Evolutionary conservation across 2,888 invertebrate genomes (phyloP), one percentile per base, ranked within the genome.

Genomic region (Leptopilina myrica): DNA sequence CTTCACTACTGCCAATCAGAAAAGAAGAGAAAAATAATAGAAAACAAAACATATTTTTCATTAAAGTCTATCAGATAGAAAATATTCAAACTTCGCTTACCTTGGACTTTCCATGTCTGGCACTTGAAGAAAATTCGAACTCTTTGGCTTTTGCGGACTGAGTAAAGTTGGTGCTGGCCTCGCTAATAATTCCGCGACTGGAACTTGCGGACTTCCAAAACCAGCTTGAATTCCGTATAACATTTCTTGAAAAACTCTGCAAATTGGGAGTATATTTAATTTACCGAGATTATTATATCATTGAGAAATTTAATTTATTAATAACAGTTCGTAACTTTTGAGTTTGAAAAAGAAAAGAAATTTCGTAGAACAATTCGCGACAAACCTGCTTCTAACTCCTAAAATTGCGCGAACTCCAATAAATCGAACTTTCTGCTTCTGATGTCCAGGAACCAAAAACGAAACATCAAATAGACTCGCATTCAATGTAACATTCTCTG

Each of bases 191-290:
- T 98, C 98, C 0, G 97, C 97, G 4, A 98, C 97, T 0, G 98
- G 97, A 83, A 97, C 97, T 93, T 98, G 97, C 0, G 98, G 97
- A 69, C 97, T 97, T 5, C 98, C 98, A 90, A 98, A 97, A 76
- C 98, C 98, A 0, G 97, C 96, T 91, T 97, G 97, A 87, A 98
- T 98, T 79, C 98, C 98, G 91, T 98, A 98, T 76, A 98, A 92
- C 97, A 98, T 98, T 93, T 98, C 98, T 93, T 98, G 96, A 91
- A 95, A 97, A n/a, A 97, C 96, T 86, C 97, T 95, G 92, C 0
- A 56, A 73, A 90, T 26, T 6, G 53, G 7, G 6, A 11, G 3
- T 11, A 33, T 33, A 20, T 20, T 20, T 20, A 20, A 20, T 20
- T 20, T 20, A 20, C 20, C 20, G 20, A 20, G 1, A 20, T 20